These are phyloP conservation scores for Pristionchus exspectatus DNA, from an alignment of 2,888 invertebrate genomes.

Conservation along the genomic window DNA sequence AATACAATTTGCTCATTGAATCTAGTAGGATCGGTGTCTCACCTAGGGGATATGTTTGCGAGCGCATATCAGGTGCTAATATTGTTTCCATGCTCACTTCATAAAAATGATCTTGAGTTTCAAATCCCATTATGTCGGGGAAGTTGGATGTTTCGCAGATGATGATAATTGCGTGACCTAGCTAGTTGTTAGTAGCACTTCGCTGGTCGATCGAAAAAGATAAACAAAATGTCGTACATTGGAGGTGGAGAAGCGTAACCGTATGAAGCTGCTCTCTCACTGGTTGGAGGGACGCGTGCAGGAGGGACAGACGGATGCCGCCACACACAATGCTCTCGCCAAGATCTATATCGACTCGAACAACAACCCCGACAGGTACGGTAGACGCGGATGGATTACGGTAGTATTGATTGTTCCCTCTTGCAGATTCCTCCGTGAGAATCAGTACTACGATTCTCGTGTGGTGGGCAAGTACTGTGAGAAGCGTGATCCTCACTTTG, in stretches of 20 bases:
- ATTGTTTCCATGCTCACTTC: too few relatives aligned
- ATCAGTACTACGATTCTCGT: slow-evolving; percentile 92
- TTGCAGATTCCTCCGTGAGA: slow-evolving; percentile 82
- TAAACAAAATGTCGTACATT: background rate
- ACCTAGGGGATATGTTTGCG: too few relatives aligned
- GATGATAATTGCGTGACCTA: background rate
- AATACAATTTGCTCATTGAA: too few relatives aligned
- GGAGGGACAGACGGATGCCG: slow-evolving; percentile 96
- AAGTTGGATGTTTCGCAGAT: background rate
- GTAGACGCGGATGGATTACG: background rate
- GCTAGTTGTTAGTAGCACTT: background rate
- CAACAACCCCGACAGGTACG: slow-evolving; percentile 93
- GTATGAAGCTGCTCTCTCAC: slow-evolving; percentile 93
- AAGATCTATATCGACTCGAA: slow-evolving; percentile 99
- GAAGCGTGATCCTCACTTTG: slow-evolving; percentile 98
- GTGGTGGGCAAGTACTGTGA: slow-evolving; percentile 95
- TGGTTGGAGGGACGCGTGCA: slow-evolving; percentile 98
- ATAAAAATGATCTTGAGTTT: too few relatives aligned
- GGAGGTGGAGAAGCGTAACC: slow-evolving; percentile 81
- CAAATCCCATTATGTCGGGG: too few relatives aligned
- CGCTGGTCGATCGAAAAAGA: too few relatives aligned
- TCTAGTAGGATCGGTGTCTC: too few relatives aligned
- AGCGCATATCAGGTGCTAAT: too few relatives aligned
- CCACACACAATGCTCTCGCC: slow-evolving; percentile 98
- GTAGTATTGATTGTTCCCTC: background rate